Percentiles rank a stretch among this genome's conserved stretches.
Conservation (phyloP, 2,113 vertebrate genomes). For the Coptodon rendalli region DNA sequence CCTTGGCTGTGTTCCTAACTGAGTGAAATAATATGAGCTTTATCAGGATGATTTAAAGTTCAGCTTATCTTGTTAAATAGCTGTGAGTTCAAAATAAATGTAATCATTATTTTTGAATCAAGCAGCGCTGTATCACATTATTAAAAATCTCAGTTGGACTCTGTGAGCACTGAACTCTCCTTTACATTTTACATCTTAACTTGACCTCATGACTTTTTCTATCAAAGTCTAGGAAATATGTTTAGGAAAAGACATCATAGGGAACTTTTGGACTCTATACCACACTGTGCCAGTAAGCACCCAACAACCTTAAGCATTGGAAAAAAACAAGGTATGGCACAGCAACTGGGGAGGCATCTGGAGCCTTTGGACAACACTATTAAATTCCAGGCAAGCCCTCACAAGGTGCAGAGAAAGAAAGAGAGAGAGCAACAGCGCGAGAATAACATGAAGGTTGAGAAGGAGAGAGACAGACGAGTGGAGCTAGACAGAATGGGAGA, state of each 20-base stretch:
- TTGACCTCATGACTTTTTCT: background rate
- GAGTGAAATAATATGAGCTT: background rate
- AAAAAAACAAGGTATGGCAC: background rate
- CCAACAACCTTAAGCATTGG: background rate
- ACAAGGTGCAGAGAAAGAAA: constrained; percentile 9
- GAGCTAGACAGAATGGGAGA: background rate
- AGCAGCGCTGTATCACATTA: background rate
- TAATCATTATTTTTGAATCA: background rate
- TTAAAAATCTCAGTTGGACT: background rate
- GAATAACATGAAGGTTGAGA: background rate
- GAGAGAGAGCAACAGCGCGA: background rate
- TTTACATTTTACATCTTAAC: background rate
- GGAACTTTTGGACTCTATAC: background rate
- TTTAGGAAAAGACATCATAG: background rate
- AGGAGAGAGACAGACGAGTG: background rate
- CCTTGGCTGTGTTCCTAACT: background rate
- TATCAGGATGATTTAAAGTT: background rate
- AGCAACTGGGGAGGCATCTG: background rate
- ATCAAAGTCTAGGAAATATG: background rate
- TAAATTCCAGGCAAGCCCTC: constrained; percentile 49
- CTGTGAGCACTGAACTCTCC: background rate
- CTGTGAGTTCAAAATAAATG: background rate
- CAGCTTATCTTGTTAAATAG: background rate
- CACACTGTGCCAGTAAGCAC: background rate
- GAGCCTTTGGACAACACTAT: background rate